These are phyloP conservation scores for Hirundichthys speculiger DNA, from an alignment of 2,113 vertebrate species.

Conservation along the genomic window DNA sequence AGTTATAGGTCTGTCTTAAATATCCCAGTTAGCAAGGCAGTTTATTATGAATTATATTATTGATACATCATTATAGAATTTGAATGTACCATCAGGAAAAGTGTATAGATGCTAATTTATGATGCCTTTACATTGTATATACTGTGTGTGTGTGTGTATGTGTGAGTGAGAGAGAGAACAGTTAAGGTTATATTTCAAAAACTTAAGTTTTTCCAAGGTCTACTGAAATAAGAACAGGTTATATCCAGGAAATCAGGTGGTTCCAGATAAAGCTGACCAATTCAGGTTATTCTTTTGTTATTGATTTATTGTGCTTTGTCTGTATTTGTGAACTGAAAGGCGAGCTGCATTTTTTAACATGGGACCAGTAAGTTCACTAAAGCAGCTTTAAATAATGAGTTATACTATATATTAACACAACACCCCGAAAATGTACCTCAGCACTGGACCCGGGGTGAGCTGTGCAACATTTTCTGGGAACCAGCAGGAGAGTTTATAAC, in stretches of 20 bases:
- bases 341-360: neutral
- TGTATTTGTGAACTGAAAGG: neutral
- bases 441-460: neutral
- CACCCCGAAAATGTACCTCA: neutral
- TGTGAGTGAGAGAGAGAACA: constrained; percentile 12
- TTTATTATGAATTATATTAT: neutral
- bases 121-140: constrained; percentile 65
- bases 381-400: neutral
- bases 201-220: constrained; percentile 19
- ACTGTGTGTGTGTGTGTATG: constrained; percentile 7
- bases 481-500: too few species aligned
- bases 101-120: constrained; percentile 54
- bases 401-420: neutral
- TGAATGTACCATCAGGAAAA: constrained; percentile 2
- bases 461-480: too few species aligned
- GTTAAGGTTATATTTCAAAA: constrained; percentile 11
- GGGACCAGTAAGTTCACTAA: constrained; percentile 2
- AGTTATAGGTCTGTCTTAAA: constrained; percentile 41
- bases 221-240: constrained; percentile 13
- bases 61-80: neutral
- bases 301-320: neutral
- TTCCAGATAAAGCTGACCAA: neutral
- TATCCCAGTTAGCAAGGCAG: constrained; percentile 1
- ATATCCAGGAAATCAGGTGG: constrained; percentile 1
- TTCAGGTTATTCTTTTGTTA: neutral